A percentile compares a stretch with the other conserved stretches of the same genome.
These are phyloP conservation scores for Malaclemys terrapin DNA, from an alignment of 2,113 vertebrate genomes.

Conservation along the genomic window DNA sequence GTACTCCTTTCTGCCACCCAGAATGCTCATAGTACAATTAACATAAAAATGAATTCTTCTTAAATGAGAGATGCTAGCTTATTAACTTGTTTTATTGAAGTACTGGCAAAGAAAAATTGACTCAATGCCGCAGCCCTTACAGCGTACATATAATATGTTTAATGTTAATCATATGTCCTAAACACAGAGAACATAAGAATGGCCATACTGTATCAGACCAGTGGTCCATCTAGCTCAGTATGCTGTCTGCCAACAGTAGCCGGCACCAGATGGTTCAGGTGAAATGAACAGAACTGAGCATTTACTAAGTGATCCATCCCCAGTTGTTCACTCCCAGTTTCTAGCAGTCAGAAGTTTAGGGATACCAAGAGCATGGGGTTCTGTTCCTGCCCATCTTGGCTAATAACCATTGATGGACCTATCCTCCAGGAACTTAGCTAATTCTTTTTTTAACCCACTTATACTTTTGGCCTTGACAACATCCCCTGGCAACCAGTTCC, in stretches of 20 bases:
- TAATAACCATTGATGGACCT: background rate
- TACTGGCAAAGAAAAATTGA: background rate
- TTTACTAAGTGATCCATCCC: background rate
- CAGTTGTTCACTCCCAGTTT: background rate
- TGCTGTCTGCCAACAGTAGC: too few relatives aligned
- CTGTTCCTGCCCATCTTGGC: background rate
- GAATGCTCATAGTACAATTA: background rate
- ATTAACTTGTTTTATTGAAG: background rate
- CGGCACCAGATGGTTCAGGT: too few relatives aligned
- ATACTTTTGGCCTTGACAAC: background rate
- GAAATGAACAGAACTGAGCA: too few relatives aligned
- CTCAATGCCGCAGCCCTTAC: background rate
- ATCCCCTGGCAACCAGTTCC: background rate
- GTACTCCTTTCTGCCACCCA: too few relatives aligned
- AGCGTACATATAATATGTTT: background rate
- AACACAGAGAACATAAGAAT: background rate
- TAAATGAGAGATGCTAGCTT: background rate
- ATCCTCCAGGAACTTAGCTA: background rate
- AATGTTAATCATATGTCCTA: background rate
- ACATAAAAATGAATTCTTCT: background rate
- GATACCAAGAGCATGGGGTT: background rate
- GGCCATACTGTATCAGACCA: too few relatives aligned
- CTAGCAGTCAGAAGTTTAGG: background rate
- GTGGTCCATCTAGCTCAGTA: too few relatives aligned
- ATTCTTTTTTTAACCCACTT: background rate